These are phyloP conservation scores for Leptopilina boulardi DNA, from an alignment of 1,140 invertebrate genomes.

Conservation along the genomic window DNA sequence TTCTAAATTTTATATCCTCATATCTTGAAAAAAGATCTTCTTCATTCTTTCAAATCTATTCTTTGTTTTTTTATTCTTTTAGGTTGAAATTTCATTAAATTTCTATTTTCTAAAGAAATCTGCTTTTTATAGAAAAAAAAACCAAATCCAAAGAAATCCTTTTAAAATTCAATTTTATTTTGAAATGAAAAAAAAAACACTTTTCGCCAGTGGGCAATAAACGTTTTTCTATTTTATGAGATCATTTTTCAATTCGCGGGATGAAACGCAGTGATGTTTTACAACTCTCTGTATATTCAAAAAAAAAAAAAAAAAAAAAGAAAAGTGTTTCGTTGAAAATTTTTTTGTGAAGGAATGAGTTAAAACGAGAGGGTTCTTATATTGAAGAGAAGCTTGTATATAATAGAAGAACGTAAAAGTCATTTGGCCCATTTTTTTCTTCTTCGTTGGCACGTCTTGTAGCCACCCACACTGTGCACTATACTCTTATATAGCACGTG, in stretches of 20 bases:
- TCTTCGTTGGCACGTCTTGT: constrained; percentile 14
- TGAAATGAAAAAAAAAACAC: no score
- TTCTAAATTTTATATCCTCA: neutral
- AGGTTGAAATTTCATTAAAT: neutral
- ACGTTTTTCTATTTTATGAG: neutral
- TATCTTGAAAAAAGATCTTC: neutral
- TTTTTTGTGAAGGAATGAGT: neutral
- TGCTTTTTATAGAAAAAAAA: no score
- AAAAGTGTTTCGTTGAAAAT: neutral
- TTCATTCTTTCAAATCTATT: no score
- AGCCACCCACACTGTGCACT: neutral
- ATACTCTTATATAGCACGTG: neutral
- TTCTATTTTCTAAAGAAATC: no score
- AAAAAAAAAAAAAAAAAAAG: neutral
- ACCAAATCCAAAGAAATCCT: no score
- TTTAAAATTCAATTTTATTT: neutral
- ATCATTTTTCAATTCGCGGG: neutral
- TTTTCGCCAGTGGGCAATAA: no score
- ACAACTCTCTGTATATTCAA: neutral
- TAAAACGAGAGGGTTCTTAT: constrained; percentile 1
- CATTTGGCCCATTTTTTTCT: constrained; percentile 3
- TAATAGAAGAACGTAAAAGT: constrained; percentile 3
- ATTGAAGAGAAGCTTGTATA: constrained; percentile 9
- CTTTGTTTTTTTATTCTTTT: neutral
- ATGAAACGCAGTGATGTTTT: neutral